Conservation (phyloP, 2,888 invertebrate genomes). For the Bellardia pandia region DNA sequence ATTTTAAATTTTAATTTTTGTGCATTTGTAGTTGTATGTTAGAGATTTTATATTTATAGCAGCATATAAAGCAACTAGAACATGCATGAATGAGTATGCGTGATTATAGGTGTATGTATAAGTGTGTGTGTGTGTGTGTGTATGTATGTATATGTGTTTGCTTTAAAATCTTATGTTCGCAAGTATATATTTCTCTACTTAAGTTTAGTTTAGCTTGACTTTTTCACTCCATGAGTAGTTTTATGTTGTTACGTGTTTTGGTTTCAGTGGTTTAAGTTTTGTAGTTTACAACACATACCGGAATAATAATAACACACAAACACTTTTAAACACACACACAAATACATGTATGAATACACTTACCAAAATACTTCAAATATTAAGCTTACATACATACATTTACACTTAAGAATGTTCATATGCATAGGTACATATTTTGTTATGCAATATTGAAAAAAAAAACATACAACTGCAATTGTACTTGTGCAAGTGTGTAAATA, state of each 20-base stretch:
- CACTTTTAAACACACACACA: neutral
- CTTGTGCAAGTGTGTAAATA: neutral
- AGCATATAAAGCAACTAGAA: neutral
- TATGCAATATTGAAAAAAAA: slow-evolving; percentile 19
- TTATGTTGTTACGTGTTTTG: slow-evolving; percentile 66
- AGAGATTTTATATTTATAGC: neutral
- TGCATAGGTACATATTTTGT: slow-evolving; percentile 34
- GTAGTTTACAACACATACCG: slow-evolving; percentile 48
- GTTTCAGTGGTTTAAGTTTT: slow-evolving; percentile 66
- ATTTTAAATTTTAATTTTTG: slow-evolving; percentile 28
- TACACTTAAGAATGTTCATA: slow-evolving; percentile 28
- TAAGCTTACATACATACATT: slow-evolving; percentile 22
- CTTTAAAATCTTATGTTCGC: neutral
- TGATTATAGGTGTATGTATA: neutral
- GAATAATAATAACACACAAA: slow-evolving; percentile 31
- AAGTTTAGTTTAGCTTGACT: slow-evolving; percentile 58
- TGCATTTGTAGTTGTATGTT: neutral
- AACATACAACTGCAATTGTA: slow-evolving; percentile 17
- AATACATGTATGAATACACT: neutral
- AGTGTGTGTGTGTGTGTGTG: neutral
- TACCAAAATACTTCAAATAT: slow-evolving; percentile 42
- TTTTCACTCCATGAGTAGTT: slow-evolving; percentile 58
- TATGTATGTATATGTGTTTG: neutral
- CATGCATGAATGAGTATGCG: neutral
- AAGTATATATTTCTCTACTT: slow-evolving; percentile 22